Base-by-base conservation (phyloP, 2,888 invertebrate genomes). In the Chrysomela aeneicollis region DNA sequence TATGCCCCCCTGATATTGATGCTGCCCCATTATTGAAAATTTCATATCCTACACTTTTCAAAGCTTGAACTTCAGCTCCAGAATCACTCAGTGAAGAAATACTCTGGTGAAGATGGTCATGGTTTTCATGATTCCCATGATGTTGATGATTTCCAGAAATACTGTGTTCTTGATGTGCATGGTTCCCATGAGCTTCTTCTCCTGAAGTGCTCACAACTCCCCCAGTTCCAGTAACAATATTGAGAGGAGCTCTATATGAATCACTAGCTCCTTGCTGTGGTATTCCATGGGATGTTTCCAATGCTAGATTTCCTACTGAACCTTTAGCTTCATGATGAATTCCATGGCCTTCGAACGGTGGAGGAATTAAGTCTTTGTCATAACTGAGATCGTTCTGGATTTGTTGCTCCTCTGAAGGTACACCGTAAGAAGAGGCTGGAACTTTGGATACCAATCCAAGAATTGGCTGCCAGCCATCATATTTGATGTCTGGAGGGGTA, bases 401-500 rank as follows among this genome's bases (percentile, higher is more conserved):
- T 8, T 58, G 21, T 59, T 73, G 66, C 71, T 76, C 72, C 58
- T 64, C 69, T 21, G 68, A 63, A 15, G 82, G 82, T 17, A 73
- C 76, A 19, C 77, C 81, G 59, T 82, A 80, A 46, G 71, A 67
- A 57, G 76, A 71, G 10, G 78, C 70, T 52, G 80, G 81, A 54
- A 78, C 79, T 67, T 64, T 77, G 12, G 83, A 78, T 72, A 82
- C 79, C 0, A 90, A 87, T 0, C 92, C 92, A 8, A 92, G 89
- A 65, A 94, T 93, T 18, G 94, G 94, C 77, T 90, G 92, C 94
- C 94, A 94, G 22, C 94, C 94, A 73, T 94, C 94, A 76, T 93
- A 93, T 58, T 91, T 85, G 32, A 92, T 88, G 77, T 89, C 87
- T 4, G 92, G 88, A 5, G 90, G 91, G 0, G 91, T 91, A 0